Percentiles rank a stretch among this genome's conserved stretches.
These are phyloP conservation scores for Pherbina coryleti DNA, from an alignment of 2,888 invertebrate species.

Conservation along the genomic window DNA sequence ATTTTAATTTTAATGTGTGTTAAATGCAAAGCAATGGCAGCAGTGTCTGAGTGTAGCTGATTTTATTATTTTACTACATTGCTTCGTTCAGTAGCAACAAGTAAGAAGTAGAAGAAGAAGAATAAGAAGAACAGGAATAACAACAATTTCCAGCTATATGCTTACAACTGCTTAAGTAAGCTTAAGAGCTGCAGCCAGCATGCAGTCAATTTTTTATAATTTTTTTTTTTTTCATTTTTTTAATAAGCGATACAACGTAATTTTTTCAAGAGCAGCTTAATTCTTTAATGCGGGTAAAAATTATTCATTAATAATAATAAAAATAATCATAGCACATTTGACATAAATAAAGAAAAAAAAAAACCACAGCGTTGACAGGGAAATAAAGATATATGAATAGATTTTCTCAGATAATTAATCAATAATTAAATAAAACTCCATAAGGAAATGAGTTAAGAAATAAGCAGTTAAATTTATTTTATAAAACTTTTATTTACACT, in stretches of 20 bases:
- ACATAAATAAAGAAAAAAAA: not conserved
- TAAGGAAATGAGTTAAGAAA: too few relatives aligned
- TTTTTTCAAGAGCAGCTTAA: not conserved
- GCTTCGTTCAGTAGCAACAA: not conserved
- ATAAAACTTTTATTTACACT: too few relatives aligned
- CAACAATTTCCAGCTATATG: not conserved
- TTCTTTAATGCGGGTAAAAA: not conserved
- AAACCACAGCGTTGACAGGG: not conserved
- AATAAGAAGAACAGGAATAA: not conserved
- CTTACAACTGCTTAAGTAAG: not conserved
- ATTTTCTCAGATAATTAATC: not conserved
- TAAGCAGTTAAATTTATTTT: too few relatives aligned
- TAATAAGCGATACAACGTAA: too few relatives aligned
- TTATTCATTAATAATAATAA: conserved; percentile 13
- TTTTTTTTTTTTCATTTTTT: too few relatives aligned
- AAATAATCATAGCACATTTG: not conserved
- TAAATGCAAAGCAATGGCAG: conserved; percentile 8
- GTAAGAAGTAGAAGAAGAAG: not conserved
- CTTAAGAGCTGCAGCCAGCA: not conserved
- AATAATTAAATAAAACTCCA: too few relatives aligned
- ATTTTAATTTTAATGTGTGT: conserved; percentile 3
- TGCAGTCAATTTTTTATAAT: not conserved
- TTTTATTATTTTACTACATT: not conserved
- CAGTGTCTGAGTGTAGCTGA: not conserved
- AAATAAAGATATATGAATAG: conserved; percentile 5